A percentile compares a stretch with the other conserved stretches of the same genome.
Conservation (phyloP, 2,113 vertebrate genomes). For the Cettia cetti region DNA sequence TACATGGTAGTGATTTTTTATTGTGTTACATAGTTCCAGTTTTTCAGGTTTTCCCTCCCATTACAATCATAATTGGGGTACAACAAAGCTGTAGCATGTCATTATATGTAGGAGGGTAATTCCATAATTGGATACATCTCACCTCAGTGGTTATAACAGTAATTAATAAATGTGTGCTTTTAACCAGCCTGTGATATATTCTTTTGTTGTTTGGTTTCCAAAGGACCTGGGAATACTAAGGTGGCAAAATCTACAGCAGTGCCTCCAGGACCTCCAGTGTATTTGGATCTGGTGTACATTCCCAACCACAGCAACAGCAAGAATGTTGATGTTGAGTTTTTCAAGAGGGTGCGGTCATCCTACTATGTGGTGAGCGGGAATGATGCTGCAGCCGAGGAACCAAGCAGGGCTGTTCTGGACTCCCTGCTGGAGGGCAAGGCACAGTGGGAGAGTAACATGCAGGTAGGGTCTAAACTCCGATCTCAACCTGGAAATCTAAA, state of each 20-base stretch:
- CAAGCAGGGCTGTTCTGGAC: slow-evolving; percentile 89
- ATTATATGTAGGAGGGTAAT: neutral
- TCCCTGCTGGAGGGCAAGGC: slow-evolving; percentile 93
- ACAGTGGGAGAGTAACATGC: slow-evolving; percentile 91
- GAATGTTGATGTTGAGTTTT: slow-evolving; percentile 94
- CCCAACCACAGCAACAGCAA: slow-evolving; percentile 97
- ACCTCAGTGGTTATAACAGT: neutral
- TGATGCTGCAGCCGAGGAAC: slow-evolving; percentile 87
- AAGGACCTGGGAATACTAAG: slow-evolving; percentile 83
- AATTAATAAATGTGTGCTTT: neutral
- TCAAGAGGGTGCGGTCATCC: slow-evolving; percentile 91
- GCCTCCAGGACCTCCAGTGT: slow-evolving; percentile 89
- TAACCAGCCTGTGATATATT: neutral
- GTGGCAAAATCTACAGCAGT: slow-evolving; percentile 71
- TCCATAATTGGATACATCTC: neutral
- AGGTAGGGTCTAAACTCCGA: slow-evolving; percentile 72
- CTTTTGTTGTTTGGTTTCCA: slow-evolving; percentile 14
- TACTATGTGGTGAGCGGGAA: slow-evolving; percentile 98
- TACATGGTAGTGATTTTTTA: neutral
- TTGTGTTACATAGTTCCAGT: neutral
- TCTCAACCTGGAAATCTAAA: neutral
- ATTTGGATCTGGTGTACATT: slow-evolving; percentile 96
- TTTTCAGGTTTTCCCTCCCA: neutral
- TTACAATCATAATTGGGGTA: neutral
- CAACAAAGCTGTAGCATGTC: neutral